Percentiles rank a stretch among this genome's conserved stretches.
Conservation (phyloP, 2,113 vertebrate species). For the Chloropsis hardwickii region DNA sequence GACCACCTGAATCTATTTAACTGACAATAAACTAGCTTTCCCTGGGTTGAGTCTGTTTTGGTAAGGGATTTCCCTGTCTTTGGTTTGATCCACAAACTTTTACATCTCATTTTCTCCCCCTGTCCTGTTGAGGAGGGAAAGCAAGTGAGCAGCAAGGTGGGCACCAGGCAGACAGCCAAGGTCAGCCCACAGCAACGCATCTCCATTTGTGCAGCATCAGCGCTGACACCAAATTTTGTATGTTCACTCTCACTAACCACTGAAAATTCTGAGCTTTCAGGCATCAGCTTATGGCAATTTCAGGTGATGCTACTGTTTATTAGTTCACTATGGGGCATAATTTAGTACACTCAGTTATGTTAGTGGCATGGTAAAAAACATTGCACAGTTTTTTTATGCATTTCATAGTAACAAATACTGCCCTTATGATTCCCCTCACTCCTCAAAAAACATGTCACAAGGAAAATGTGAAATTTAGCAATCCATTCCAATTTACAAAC, state of each 20-base stretch:
- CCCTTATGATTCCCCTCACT: background rate
- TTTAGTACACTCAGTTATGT: background rate
- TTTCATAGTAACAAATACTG: background rate
- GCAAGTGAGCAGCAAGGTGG: background rate
- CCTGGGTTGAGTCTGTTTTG: fast-evolving
- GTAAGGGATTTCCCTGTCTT: background rate
- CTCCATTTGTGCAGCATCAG: background rate
- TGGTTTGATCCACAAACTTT: background rate
- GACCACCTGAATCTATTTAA: background rate
- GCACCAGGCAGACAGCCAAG: background rate
- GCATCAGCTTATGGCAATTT: background rate
- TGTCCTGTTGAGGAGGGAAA: background rate
- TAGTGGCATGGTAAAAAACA: background rate
- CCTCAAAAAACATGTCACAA: background rate
- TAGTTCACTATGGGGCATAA: background rate
- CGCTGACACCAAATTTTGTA: fast-evolving
- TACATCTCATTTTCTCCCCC: background rate
- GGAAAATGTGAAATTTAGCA: conserved; percentile 25
- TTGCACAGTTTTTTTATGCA: background rate
- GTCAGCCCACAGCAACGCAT: background rate
- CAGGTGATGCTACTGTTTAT: background rate
- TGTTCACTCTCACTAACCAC: background rate
- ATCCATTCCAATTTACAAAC: conserved; percentile 50
- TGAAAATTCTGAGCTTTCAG: background rate
- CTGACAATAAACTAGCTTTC: background rate